Evolutionary conservation across 2,113 vertebrate genomes (phyloP).

Genomic region (Rynchops niger): DNA sequence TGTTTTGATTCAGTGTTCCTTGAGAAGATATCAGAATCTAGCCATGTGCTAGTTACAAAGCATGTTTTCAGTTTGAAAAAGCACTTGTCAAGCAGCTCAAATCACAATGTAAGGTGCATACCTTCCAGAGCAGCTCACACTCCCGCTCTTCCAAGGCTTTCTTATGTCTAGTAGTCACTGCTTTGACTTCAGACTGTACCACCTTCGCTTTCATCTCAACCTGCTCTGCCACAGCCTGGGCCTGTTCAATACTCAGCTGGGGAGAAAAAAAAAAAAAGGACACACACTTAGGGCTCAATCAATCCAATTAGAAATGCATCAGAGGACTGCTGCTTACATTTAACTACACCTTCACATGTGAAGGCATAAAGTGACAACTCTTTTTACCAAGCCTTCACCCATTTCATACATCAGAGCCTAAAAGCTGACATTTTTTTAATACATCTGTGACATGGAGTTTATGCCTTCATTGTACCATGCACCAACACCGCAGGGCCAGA

Average conservation of each 20-base stretch:
- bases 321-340: neutral
- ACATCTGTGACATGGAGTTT: neutral
- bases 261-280: neutral
- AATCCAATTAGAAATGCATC: neutral
- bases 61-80: neutral
- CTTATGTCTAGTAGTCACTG: slow-evolving; percentile 90
- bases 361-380: neutral
- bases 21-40: neutral
- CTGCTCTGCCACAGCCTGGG: slow-evolving; percentile 96
- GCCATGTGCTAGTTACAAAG: neutral
- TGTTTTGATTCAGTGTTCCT: neutral
- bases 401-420: neutral
- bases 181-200: slow-evolving; percentile 96
- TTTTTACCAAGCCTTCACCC: neutral
- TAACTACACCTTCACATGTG: neutral
- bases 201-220: slow-evolving; percentile 97
- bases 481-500: neutral
- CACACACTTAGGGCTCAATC: neutral
- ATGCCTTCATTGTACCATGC: neutral
- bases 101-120: slow-evolving; percentile 29
- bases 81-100: neutral
- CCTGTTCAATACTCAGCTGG: slow-evolving; percentile 96
- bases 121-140: slow-evolving; percentile 98
- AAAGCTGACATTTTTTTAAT: neutral
- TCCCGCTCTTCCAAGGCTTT: slow-evolving; percentile 96